A percentile compares a stretch with the other conserved stretches of the same genome.
phyloP scores from a whole-genome alignment of 2,888 invertebrate species.

The Philonicus albiceps region DNA sequence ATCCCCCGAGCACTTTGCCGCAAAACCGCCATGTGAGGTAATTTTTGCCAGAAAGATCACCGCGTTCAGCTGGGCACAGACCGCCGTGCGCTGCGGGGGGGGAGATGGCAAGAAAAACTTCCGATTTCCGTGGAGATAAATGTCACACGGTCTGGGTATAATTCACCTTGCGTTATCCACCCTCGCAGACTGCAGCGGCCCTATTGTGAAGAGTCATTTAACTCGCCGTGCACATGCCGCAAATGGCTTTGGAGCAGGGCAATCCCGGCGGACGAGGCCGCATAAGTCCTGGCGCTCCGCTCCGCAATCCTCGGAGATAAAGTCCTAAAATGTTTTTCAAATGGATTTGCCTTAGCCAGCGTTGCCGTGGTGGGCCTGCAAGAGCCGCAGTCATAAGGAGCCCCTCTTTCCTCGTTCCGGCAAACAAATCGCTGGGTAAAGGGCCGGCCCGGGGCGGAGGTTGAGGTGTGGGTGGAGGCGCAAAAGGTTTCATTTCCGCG shows the following conservation, averaged over 20 bases:
- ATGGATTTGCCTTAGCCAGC: slow-evolving; percentile 17
- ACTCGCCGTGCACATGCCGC: slow-evolving; percentile 33
- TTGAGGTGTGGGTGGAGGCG: neutral
- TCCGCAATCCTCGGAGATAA: slow-evolving; percentile 25
- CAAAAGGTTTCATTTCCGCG: slow-evolving; percentile 33
- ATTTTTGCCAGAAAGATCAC: slow-evolving; percentile 27
- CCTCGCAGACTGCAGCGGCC: slow-evolving; percentile 31
- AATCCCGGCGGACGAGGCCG: neutral
- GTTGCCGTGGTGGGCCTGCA: neutral
- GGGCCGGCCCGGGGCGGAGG: neutral
- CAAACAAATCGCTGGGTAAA: neutral
- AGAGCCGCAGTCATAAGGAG: slow-evolving; percentile 13
- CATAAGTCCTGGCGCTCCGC: slow-evolving; percentile 7
- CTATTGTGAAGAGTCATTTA: slow-evolving; percentile 36
- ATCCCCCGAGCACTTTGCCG: neutral
- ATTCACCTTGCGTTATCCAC: slow-evolving; percentile 40
- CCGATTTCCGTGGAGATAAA: slow-evolving; percentile 34
- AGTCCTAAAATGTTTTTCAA: slow-evolving; percentile 36
- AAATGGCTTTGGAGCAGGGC: neutral
- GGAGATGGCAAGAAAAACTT: slow-evolving; percentile 14
- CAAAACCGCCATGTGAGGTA: slow-evolving; percentile 19
- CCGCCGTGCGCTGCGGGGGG: neutral
- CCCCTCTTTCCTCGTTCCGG: too few species aligned
- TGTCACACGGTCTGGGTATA: slow-evolving; percentile 34
- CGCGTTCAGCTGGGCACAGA: neutral